These are phyloP conservation scores for Drosophila yooni DNA, from an alignment of 2,888 invertebrate species.

Conservation along the genomic window DNA sequence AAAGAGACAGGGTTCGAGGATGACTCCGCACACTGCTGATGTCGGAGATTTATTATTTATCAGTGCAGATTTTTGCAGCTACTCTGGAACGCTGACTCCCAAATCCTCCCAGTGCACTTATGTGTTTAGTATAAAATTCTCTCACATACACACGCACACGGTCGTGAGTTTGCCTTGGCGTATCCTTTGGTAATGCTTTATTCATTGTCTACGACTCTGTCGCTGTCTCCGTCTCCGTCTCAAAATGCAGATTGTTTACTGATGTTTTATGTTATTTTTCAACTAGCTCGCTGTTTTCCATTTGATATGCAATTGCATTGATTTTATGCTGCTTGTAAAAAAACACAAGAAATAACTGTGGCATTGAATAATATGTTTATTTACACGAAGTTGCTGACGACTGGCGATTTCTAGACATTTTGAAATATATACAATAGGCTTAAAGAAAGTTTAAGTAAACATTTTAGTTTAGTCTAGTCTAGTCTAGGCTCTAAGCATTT, in stretches of 20 bases:
- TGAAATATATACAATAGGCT: background rate
- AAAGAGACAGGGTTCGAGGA: slow-evolving; percentile 11
- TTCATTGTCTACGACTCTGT: slow-evolving; percentile 65
- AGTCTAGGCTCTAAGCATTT: background rate
- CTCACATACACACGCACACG: slow-evolving; percentile 20
- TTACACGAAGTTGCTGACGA: background rate
- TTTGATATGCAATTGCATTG: slow-evolving; percentile 58
- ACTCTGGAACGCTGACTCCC: slow-evolving; percentile 29
- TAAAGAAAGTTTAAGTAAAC: background rate
- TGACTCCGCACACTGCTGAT: slow-evolving; percentile 53
- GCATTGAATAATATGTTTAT: slow-evolving; percentile 6
- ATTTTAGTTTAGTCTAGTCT: too few relatives aligned
- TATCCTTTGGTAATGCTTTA: slow-evolving; percentile 57
- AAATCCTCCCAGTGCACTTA: slow-evolving; percentile 41
- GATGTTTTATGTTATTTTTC: slow-evolving; percentile 61
- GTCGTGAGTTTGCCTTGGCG: slow-evolving; percentile 11
- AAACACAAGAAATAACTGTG: background rate
- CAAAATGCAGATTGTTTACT: slow-evolving; percentile 76
- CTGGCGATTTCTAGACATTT: background rate
- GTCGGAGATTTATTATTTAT: slow-evolving; percentile 74
- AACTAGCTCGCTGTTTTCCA: slow-evolving; percentile 51
- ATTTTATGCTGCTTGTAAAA: slow-evolving; percentile 34
- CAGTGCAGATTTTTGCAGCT: slow-evolving; percentile 70
- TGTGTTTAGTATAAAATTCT: slow-evolving; percentile 60
- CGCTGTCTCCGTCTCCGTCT: slow-evolving; percentile 14